Base-by-base conservation (phyloP, 2,113 vertebrate genomes). In the Gallinago paraguaiae region DNA sequence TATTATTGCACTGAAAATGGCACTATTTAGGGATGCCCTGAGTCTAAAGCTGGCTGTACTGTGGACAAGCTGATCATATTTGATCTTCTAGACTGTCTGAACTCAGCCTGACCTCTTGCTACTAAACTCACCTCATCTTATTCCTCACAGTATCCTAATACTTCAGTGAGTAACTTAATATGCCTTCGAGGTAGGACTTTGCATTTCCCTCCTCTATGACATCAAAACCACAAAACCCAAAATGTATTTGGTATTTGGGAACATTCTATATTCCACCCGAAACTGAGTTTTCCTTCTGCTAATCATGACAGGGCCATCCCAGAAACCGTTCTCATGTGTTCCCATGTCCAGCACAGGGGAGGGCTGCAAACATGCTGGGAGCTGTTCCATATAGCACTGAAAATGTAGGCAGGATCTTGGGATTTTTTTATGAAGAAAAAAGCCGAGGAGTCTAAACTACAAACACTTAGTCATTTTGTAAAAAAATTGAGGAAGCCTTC, bases 161-260 rank as follows among this genome's bases (percentile, higher is more conserved):
- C 5, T 83, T 10, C 10, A 76, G 3, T 28, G 11, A 69, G 23
- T 48, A 74, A 81, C 20, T 67, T 82, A 23, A 61, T 46, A 12
- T 61, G 10, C 6, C 13, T 88, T 76, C 16, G 41, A 9, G 4
- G 23, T 8, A 74, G 9, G 24, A 75, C 10, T 10, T 78, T 57
- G 6, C 6, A 82, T 81, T 41, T 70, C 13, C 13, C 45, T 48
- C 13, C 6, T 63, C 25, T 67, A 10, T 0, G 0, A 50, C 17
- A 75, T 23, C 23, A 82, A 78, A 69, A 28, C 2, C 18, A 43
- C 23, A 27, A 63, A 51, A 28, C 33, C 18, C 3, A 48, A 67
- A 61, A 48, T 13, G 43, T 1, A 33, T 35, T 54, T 77, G 9
- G 37, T 43, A 37, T 22, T 89, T 70, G 14, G 12, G 22, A 90